A percentile compares a stretch with the other conserved stretches of the same genome.
These are phyloP conservation scores for Dromococcyx pavoninus DNA, from an alignment of 2,797 vertebrate species.

Conservation along the genomic window DNA sequence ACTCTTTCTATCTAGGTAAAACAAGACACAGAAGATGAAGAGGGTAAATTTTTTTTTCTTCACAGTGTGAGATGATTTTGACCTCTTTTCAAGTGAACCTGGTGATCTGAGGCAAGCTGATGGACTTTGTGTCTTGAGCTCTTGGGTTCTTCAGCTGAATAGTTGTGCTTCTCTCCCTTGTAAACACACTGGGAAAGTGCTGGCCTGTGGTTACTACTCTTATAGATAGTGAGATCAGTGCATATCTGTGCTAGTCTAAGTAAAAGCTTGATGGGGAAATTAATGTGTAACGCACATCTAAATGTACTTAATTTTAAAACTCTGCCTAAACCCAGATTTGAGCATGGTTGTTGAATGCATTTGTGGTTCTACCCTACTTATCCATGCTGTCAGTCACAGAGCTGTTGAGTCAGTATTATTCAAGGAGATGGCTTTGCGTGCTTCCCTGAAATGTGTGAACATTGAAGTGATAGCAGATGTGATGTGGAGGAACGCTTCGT, in stretches of 20 bases:
- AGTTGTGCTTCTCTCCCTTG: neutral
- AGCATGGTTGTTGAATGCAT: neutral
- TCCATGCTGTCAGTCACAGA: neutral
- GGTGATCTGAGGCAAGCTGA: neutral
- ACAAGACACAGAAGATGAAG: neutral
- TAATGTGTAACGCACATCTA: neutral
- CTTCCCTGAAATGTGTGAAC: neutral
- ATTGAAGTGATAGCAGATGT: neutral
- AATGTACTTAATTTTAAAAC: neutral
- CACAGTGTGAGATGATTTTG: neutral
- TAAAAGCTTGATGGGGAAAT: neutral
- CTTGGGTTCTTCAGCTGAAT: neutral
- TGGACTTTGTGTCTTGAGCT: neutral
- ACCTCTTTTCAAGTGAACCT: neutral
- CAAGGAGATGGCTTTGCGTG: neutral
- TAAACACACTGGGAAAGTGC: neutral
- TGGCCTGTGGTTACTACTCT: neutral
- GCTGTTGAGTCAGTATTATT: neutral
- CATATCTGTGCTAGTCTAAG: neutral
- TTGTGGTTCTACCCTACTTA: neutral
- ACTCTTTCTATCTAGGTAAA: neutral
- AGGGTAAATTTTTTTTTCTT: neutral
- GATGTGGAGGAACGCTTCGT: neutral
- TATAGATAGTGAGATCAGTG: neutral
- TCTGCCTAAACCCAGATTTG: neutral